Percentiles rank a stretch among this genome's conserved stretches.
Conservation (phyloP, 1,140 invertebrate genomes). For the Nautilus pompilius region DNA sequence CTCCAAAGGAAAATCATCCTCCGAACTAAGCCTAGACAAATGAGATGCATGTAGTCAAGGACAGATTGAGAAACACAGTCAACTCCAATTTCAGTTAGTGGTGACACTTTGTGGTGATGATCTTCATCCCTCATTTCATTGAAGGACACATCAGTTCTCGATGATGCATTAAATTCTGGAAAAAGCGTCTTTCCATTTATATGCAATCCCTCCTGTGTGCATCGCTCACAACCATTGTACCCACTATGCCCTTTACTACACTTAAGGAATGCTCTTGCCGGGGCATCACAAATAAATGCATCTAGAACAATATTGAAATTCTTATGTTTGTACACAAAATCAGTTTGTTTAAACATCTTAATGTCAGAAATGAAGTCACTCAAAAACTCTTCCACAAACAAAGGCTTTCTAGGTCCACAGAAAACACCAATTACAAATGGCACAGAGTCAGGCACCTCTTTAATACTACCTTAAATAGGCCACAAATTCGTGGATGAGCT, state of each 20-base stretch:
- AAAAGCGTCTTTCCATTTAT: conserved; percentile 20
- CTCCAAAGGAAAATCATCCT: conserved; percentile 43
- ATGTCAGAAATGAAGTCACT: conserved; percentile 33
- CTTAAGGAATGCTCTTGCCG: conserved; percentile 52
- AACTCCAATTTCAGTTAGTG: conserved; percentile 32
- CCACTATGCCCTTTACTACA: conserved; percentile 38
- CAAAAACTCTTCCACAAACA: conserved; percentile 21
- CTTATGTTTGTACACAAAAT: conserved; percentile 10
- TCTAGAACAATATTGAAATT: conserved; percentile 20
- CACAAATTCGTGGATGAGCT: conserved; percentile 13
- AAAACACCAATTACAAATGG: conserved; percentile 23
- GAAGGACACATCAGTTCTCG: conserved; percentile 27
- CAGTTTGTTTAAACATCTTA: conserved; percentile 1
- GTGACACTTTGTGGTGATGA: conserved; percentile 35
- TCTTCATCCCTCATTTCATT: conserved; percentile 32
- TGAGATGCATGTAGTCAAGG: conserved; percentile 54
- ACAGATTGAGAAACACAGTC: conserved; percentile 44
- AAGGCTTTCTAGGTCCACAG: conserved; percentile 36
- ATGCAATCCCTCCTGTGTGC: conserved; percentile 17
- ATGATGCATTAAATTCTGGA: conserved; percentile 16
- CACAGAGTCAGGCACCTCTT: conserved; percentile 1
- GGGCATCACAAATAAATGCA: conserved; percentile 48
- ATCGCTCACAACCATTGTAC: conserved; percentile 27
- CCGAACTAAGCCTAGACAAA: conserved; percentile 51
- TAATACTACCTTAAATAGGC: conserved; percentile 26